Base-by-base conservation (phyloP, 2,888 invertebrate species). In the Chrysomela aeneicollis region DNA sequence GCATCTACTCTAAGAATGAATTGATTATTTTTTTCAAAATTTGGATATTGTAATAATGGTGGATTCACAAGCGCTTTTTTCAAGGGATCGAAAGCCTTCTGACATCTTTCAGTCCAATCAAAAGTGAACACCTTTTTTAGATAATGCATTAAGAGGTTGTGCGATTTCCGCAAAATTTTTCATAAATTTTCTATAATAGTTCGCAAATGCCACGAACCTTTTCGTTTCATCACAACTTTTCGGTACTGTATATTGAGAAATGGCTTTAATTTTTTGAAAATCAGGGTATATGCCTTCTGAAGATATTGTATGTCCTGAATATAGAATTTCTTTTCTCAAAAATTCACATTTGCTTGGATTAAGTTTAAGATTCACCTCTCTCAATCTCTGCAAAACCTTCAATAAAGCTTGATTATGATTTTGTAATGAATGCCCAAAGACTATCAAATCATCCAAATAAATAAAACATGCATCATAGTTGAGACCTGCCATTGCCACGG, bases 401-500 rank as follows among this genome's bases (percentile, higher is more conserved):
- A 42, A 15, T 35, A 26, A 26, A 26, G 26, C 26, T 26, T n/a
- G n/a, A n/a, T n/a, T n/a, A n/a, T n/a, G n/a, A n/a, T n/a, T n/a
- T n/a, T n/a, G n/a, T n/a, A n/a, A n/a, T n/a, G n/a, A n/a, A n/a
- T n/a, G n/a, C n/a, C n/a, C n/a, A n/a, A n/a, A n/a, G n/a, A n/a
- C n/a, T n/a, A n/a, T n/a, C n/a, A n/a, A n/a, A n/a, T n/a, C n/a
- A n/a, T n/a, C n/a, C n/a, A n/a, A n/a, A n/a, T n/a, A n/a, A n/a
- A n/a, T 10, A 50, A 68, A 66, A 53, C 69, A 69, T n/a, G 21
- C 32, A 19, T 58, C 63, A 58, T 68, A 68, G 52, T 61, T 66
- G 26, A 74, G 55, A 9, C 71, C 71, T 30, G 72, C 68, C 66
- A 73, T 69, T 47, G 74, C 73, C 12, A 74, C 71, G 4, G 71